A percentile compares a stretch with the other conserved stretches of the same genome.
Evolutionary conservation across 2,888 invertebrate genomes (phyloP).

Genomic region (Danaus chrysippus): DNA sequence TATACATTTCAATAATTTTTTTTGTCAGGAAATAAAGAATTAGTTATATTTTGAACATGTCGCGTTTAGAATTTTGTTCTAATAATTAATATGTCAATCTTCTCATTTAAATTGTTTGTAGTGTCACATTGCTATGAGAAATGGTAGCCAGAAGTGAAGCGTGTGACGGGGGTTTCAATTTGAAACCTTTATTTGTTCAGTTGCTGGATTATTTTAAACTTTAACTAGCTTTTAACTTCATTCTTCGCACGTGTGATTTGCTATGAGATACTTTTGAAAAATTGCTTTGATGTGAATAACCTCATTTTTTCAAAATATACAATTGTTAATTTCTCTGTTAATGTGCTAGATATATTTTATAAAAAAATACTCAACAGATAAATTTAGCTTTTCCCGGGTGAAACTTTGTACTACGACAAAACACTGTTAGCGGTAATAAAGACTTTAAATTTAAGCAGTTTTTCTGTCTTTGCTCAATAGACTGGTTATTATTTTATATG

Average conservation of each 20-base stretch:
- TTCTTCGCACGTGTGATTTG: not conserved
- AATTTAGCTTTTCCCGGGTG: too few species aligned
- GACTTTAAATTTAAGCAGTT: too few species aligned
- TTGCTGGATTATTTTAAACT: slow-evolving; percentile 6
- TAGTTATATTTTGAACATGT: not conserved
- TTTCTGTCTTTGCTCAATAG: too few species aligned
- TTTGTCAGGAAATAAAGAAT: not conserved
- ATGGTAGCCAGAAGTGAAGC: slow-evolving; percentile 43
- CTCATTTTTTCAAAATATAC: too few species aligned
- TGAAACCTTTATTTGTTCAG: slow-evolving; percentile 56
- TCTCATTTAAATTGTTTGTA: slow-evolving; percentile 1
- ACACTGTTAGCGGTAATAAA: too few species aligned
- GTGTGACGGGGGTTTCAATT: slow-evolving; percentile 58
- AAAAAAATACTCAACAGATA: too few species aligned
- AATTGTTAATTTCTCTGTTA: too few species aligned
- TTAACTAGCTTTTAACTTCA: not conserved
- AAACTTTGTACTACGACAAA: too few species aligned
- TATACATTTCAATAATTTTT: not conserved
- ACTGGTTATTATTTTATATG: too few species aligned
- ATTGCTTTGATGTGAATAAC: too few species aligned
- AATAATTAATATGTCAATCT: slow-evolving; percentile 3
- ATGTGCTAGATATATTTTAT: too few species aligned
- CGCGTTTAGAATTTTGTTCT: not conserved
- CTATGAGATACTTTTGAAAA: too few species aligned
- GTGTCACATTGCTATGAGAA: slow-evolving; percentile 43